A percentile compares a stretch with the other conserved stretches of the same genome.
These are phyloP conservation scores for Fistularia tabacaria DNA, from an alignment of 2,797 vertebrate species.

Conservation along the genomic window DNA sequence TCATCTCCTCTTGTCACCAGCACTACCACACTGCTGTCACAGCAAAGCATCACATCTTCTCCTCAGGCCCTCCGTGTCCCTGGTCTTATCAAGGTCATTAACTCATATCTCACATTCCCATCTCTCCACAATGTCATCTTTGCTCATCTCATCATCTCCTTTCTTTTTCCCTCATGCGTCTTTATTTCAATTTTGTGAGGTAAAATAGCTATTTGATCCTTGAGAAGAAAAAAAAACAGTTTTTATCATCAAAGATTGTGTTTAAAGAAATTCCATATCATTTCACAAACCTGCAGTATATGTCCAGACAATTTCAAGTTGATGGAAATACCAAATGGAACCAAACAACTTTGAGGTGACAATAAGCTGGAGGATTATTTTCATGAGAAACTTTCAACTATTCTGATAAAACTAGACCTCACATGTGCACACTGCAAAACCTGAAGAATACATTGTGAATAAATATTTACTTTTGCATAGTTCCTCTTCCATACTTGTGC, in stretches of 20 bases:
- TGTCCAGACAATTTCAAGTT: background rate
- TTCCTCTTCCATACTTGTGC: background rate
- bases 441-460: background rate
- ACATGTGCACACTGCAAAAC: background rate
- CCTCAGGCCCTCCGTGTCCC: constrained; percentile 48
- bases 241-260: no score
- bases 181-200: constrained; percentile 14
- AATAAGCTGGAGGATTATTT: constrained; percentile 9
- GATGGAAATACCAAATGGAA: constrained; percentile 9
- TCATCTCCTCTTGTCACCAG: constrained; percentile 55
- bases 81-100: constrained; percentile 68
- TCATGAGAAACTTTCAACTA: background rate
- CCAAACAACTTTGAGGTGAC: constrained; percentile 13
- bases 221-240: no score
- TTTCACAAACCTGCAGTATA: background rate
- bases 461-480: constrained; percentile 1
- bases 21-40: constrained; percentile 46
- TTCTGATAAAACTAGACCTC: background rate
- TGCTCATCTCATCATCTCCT: constrained; percentile 20
- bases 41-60: constrained; percentile 46
- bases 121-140: constrained; percentile 38
- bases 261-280: no score
- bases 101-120: constrained; percentile 38
- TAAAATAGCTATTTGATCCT: constrained; percentile 2
- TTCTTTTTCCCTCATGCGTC: constrained; percentile 21